Evolutionary conservation across 2,888 invertebrate species (phyloP).

Genomic region (Anarsia innoxiella): DNA sequence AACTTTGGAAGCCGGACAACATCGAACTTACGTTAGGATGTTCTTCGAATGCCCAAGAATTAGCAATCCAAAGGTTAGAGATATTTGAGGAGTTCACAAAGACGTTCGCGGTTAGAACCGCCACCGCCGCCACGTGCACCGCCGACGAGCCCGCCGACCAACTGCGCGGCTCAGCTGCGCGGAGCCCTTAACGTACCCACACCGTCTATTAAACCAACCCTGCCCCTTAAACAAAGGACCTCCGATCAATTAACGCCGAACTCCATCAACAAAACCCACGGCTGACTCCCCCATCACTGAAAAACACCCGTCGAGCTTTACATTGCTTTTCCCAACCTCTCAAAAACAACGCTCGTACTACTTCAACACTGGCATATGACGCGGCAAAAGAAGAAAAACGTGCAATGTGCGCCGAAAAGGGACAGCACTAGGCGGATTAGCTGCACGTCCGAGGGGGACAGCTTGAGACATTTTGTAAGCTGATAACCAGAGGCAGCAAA

Average conservation of each 20-base stretch:
- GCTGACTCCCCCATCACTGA: constrained; percentile 22
- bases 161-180: constrained; percentile 51
- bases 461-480: constrained; percentile 69
- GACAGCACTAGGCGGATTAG: constrained; percentile 55
- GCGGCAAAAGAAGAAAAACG: constrained; percentile 74
- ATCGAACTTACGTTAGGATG: constrained; percentile 1
- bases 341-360: constrained; percentile 52
- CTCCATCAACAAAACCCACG: constrained; percentile 28
- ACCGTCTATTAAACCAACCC: constrained; percentile 58
- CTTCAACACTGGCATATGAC: constrained; percentile 65
- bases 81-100: constrained; percentile 14
- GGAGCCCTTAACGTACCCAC: constrained; percentile 41
- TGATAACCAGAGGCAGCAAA: constrained; percentile 72
- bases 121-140: constrained; percentile 54
- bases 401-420: constrained; percentile 64
- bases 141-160: constrained; percentile 41
- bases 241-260: constrained; percentile 58
- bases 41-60: background rate
- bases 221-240: constrained; percentile 63
- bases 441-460: constrained; percentile 50
- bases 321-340: constrained; percentile 32
- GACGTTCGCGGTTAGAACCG: constrained; percentile 24
- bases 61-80: constrained; percentile 30
- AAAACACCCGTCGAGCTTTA: constrained; percentile 35
- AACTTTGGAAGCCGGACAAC: too few relatives aligned